Evolutionary conservation across 2,797 vertebrate genomes (phyloP), one percentile per base, ranked within the genome.

Genomic region (Gadopsis marmoratus): DNA sequence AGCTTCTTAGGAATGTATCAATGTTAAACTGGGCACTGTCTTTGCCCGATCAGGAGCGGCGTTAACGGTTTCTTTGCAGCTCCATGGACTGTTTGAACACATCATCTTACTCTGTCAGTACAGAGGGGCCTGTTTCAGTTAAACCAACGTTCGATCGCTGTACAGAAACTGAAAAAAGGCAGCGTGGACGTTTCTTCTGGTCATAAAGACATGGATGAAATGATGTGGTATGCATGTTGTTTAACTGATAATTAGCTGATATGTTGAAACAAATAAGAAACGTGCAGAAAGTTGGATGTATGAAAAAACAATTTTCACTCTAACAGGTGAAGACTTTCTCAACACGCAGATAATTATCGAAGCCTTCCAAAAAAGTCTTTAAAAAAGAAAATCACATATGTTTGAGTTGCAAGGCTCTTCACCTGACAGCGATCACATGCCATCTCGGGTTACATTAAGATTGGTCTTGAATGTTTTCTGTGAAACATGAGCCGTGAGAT

Each of bases 91-190:
- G 63, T 58, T 71, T 72, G 75, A 76, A 78, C 35, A 64, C 35
- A 59, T 68, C 16, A 26, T 85, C 63, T 41, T 43, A 71, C 31
- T 82, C 70, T 43, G 47, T 79, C 65, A 29, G 26, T 51, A 60
- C 62, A 71, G 62, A 71, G 29, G 43, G 54, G 81, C 62, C 74
- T 5, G 64, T 71, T 79, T 79, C 17, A 23, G 62, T 79, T 26
- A 53, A 80, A 76, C 58, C 62, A 83, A 74, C 79, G 41, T 47
- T 60, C 48, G 47, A 68, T 78, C 73, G 39, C 68, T 76, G 76
- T 72, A 82, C 68, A 82, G 6, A 77, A 84, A 87, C 72, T 84
- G 74, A 88, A 83, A 87, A 87, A 89, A 90, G 87, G 83, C 90
- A 89, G 86, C 80, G 72, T 66, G 78, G 81, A 87, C 76, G 84